Base-by-base conservation (phyloP, 2,888 invertebrate genomes). In the Dugesia japonica region DNA sequence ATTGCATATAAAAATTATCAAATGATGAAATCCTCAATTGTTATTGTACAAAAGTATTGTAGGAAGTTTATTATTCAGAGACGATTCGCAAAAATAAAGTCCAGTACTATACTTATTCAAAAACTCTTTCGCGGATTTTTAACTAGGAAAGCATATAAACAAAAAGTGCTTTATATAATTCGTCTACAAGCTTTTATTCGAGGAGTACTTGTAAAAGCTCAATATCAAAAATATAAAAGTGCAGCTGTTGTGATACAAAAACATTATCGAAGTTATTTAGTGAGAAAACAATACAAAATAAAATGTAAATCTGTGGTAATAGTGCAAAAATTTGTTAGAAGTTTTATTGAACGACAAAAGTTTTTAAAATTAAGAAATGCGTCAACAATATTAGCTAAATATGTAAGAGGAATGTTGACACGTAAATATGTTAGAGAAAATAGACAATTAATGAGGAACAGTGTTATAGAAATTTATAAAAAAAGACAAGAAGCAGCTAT, bases 311-410 rank as follows among this genome's bases (percentile, higher is more conserved):
- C 56, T 56, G 56, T 23, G n/a, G 17, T 56, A 13, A 4, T 13
- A 20, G 1, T 56, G 17, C 56, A 56, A 23, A 56, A n/a, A 56
- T 56, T 20, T 23, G n/a, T 56, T n/a, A 4, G 56, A 56, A n/a
- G 56, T 20, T 56, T 56, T 56, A 9, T 56, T 9, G 7, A 9
- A 4, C n/a, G 56, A n/a, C 4, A 56, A 56, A 4, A 56, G n/a
- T 56, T 56, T 56, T 56, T 56, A 56, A n/a, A 56, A 56, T 56
- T 56, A 56, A n/a, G n/a, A 56, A 56, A 56, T 23, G 56, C 56
- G 17, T 56, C 56, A 23, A 56, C n/a, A 56, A 56, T 56, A 20
- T 9, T 56, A n/a, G 4, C 20, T 23, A 56, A 56, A 56, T n/a
- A 56, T n/a, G 56, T 56, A 20, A n/a, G 56, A 56, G 56, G 56